Base-by-base conservation (phyloP, 2,888 invertebrate genomes). In the Ditula angustiorana region DNA sequence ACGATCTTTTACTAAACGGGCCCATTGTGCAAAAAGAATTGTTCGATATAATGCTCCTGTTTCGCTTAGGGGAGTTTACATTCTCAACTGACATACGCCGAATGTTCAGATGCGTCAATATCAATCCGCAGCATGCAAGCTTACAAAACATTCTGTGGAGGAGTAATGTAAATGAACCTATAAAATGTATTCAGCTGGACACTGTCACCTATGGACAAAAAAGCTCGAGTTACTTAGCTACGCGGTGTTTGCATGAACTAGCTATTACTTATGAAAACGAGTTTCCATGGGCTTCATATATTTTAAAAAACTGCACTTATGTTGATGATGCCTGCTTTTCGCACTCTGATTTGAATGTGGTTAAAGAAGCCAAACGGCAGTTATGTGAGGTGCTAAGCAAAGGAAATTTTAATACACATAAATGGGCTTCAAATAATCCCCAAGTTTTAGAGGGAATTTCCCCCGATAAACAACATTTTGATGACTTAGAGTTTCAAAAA, bases 71-170 rank as follows among this genome's bases (percentile, higher is more conserved):
- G 2, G 21, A 46, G 4, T 23, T 21, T 23, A 46, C 23, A 0
- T 1, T 46, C 21, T 21, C n/a, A 0, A 46, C 46, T 3, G 46
- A 46, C n/a, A 46, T 46, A 23, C 19, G 23, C 11, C 46, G n/a
- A 5, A 46, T 46, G 46, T 46, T 46, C 5, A 46, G 46, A 23
- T n/a, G 11, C 23, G 46, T 46, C 11, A 5, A 11, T 11, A 11
- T 46, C 11, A 19, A 8, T 2, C 5, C 16, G 5, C 5, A 33
- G 7, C 33, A 52, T 19, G 19, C 30, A 0, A 33, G 30, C 2
- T n/a, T 52, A 21, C 52, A 33, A 58, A 68, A 60, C 26, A 72
- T 70, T 44, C 28, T 71, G 2, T 71, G 67, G 69, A 55, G 68
- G 7, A 66, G 67, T 2, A 19, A 21, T n/a, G 62, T 66, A 5